These are phyloP conservation scores for Paragorgia papillata DNA, from an alignment of 92 coral and sea anemone genomes.

Conservation along the genomic window DNA sequence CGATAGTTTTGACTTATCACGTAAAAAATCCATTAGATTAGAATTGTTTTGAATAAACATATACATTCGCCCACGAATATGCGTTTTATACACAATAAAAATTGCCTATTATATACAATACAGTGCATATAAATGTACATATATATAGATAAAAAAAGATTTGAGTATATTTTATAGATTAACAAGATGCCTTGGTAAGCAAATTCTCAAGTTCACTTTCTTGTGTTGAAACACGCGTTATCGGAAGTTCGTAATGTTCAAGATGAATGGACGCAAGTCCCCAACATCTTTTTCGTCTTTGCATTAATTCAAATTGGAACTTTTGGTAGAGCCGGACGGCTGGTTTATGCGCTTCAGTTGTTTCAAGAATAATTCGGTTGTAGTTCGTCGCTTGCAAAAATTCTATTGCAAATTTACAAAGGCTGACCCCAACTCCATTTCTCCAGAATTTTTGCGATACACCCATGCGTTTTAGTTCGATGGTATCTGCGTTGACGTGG, in stretches of 20 bases:
- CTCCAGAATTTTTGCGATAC: constrained; percentile 66
- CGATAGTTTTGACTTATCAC: not conserved
- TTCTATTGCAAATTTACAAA: constrained; percentile 65
- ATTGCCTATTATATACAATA: no score
- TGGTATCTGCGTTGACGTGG: constrained; percentile 56
- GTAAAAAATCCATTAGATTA: constrained; percentile 6
- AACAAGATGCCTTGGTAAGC: not conserved
- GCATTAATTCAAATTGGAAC: constrained; percentile 58
- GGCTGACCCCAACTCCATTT: constrained; percentile 66
- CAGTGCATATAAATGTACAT: not conserved
- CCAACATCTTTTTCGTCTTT: constrained; percentile 40
- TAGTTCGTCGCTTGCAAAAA: constrained; percentile 59
- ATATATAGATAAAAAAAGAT: not conserved
- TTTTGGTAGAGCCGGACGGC: constrained; percentile 72
- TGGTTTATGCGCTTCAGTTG: constrained; percentile 73
- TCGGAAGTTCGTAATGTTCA: constrained; percentile 35
- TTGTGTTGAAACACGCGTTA: constrained; percentile 5
- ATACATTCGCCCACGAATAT: constrained; percentile 12
- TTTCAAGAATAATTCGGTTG: constrained; percentile 62
- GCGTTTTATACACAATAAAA: not conserved
- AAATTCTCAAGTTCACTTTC: no score
- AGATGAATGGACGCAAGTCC: constrained; percentile 35
- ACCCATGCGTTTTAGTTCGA: constrained; percentile 75
- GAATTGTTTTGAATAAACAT: not conserved
- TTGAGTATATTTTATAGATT: constrained; percentile 4